Base-by-base conservation (phyloP, 2,888 invertebrate genomes). In the Cataglyphis albicans region DNA sequence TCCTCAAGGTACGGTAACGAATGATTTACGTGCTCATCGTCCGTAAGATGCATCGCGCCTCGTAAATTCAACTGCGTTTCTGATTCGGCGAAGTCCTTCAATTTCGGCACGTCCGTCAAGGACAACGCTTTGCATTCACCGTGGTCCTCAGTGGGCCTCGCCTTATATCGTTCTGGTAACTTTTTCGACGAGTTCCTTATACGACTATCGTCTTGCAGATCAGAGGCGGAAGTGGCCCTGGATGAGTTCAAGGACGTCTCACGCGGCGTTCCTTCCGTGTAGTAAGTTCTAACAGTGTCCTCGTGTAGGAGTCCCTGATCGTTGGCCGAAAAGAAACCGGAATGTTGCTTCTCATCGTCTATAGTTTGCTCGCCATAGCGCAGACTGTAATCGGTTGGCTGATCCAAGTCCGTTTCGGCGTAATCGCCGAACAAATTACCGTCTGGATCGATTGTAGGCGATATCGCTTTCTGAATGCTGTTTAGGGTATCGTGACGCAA, bases 311-410 rank as follows among this genome's bases (percentile, higher is more conserved):
- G 95, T 86, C 91, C 92, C 68, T 93, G 92, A 25, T 92, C 93
- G 25, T 85, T 90, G 9, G 84, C 86, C 3, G 87, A 85, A 44
- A 92, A 92, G 63, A 94, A 94, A 7, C 90, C 90, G 4, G 92
- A 90, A 76, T 87, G 85, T 44, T 92, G 91, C 32, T 93, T 93
- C n/a, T 93, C 93, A 15, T 94, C 93, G 29, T 94, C 94, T 0
- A 97, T 96, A 91, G 97, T 97, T 88, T 97, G 97, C 93, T 98
- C 98, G 0, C 97, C 97, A 93, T 98, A 99, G 32, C 98, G 96
- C 85, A 98, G 95, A 87, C 98, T 98, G 93, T 98, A 99, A 95
- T 99, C 98, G 0, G 98, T 98, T 0, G 98, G 98, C 93, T 98
- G 92, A 84, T 94, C 93, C 52, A 93, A 83, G 76, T 93, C 92